Base-by-base conservation (phyloP, 1,140 invertebrate genomes). In the Delia radicum region DNA sequence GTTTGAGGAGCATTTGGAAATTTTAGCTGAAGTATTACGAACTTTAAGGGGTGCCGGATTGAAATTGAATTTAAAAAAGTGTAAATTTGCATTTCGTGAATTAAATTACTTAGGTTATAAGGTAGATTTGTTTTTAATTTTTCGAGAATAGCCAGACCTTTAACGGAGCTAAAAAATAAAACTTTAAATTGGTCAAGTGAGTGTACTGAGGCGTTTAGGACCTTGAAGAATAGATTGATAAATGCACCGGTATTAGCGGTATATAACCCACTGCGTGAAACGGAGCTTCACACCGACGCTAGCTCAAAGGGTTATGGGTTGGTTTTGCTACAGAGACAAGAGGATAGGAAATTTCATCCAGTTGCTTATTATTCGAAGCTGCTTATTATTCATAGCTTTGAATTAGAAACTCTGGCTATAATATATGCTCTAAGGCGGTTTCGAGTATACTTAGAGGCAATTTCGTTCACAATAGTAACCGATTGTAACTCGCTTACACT, bases 91-190 rank as follows among this genome's bases (percentile, higher is more conserved):
- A 13, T 73, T 48, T 46, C 13, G 24, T 8, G 37, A 73, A 24
- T 5, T 73, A 24, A 37, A 73, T 7, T 73, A 73, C 27, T 73
- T 73, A 26, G 71, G 37, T 7, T 46, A 73, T 73, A 46, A 24
- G 33, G 37, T 73, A 15, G 18, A 26, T 73, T 73, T 27, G 69
- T 73, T 42, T 5, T 6, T 18, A 18, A 24, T 21, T 61, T 61
- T 15, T 61, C 48, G 2, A 18, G n/a, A 21, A 61, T 21, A 61
- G 3, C 48, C n/a, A 61, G 8, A 21, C 48, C 48, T 2, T 63
- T 63, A 10, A 27, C 3, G 5, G n/a, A 27, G 10, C 15, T 63
- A 12, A 63, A 12, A 26, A 27, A 27, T 15, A 28, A 63, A 27
- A 13, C 3, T 27, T 26, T 28, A 27, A 63, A 21, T 4, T 63